Conservation (phyloP, 2,888 invertebrate species). For the Lathronympha strigana region DNA sequence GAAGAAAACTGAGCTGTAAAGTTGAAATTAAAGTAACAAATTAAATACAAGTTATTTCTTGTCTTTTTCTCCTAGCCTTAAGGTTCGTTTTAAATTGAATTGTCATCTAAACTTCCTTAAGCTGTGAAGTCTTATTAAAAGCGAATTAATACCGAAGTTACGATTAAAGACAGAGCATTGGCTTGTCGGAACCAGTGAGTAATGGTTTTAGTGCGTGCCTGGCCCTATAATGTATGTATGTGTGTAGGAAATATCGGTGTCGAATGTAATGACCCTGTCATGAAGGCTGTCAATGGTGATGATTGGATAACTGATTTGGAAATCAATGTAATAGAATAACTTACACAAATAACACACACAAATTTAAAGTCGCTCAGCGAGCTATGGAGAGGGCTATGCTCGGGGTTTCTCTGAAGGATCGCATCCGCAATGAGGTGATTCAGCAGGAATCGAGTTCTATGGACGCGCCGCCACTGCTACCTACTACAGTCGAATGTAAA, state of each 20-base stretch:
- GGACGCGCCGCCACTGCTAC: too few relatives aligned
- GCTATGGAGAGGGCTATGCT: too few relatives aligned
- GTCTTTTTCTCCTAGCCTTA: neutral
- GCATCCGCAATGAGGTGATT: too few relatives aligned
- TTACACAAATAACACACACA: too few relatives aligned
- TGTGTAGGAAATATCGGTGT: slow-evolving; percentile 50
- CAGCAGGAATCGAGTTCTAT: too few relatives aligned
- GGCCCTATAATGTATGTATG: slow-evolving; percentile 31
- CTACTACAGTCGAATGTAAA: too few relatives aligned
- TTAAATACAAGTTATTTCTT: neutral
- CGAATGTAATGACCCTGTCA: slow-evolving; percentile 60
- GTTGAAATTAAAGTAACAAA: too few relatives aligned
- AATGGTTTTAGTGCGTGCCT: slow-evolving; percentile 66
- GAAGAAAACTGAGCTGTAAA: too few relatives aligned
- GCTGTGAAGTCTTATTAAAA: slow-evolving; percentile 33
- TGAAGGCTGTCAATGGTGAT: slow-evolving; percentile 54
- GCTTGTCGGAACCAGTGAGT: slow-evolving; percentile 51
- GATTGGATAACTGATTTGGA: neutral
- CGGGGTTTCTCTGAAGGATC: too few relatives aligned
- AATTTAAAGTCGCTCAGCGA: too few relatives aligned
- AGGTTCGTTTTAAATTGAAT: neutral
- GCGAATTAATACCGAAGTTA: slow-evolving; percentile 28
- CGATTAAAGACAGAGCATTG: slow-evolving; percentile 15
- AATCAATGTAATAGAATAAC: neutral
- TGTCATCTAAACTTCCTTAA: neutral